Evolutionary conservation across 2,888 invertebrate species (phyloP).

Genomic region (Lutraria lutraria): DNA sequence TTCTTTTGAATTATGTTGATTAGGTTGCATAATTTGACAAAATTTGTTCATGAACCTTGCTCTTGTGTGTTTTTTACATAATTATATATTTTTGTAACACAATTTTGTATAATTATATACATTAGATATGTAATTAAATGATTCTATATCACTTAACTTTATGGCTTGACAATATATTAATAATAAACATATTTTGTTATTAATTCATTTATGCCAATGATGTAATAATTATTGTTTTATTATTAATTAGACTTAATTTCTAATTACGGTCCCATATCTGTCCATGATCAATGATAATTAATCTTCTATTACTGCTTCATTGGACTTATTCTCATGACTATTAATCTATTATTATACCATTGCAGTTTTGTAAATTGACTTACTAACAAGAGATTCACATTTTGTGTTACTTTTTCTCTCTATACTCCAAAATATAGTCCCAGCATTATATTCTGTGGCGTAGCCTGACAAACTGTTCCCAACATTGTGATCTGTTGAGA

Average conservation of each 20-base stretch:
- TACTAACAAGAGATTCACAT: background rate
- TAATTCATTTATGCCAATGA: background rate
- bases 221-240: background rate
- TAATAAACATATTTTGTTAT: conserved; percentile 3
- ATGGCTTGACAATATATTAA: background rate
- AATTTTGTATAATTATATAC: background rate
- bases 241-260: background rate
- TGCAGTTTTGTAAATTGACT: background rate
- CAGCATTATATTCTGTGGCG: background rate
- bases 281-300: background rate
- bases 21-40: background rate
- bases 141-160: background rate
- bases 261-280: background rate
- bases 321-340: background rate
- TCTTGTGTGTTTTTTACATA: background rate
- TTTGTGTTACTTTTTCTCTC: background rate
- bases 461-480: background rate
- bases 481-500: background rate
- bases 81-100: background rate
- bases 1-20: background rate
- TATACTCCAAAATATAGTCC: background rate
- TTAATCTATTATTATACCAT: background rate
- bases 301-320: background rate
- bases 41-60: background rate
- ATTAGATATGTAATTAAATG: background rate